These are phyloP conservation scores for Amphimallon solstitiale DNA, from an alignment of 2,888 invertebrate genomes.

Conservation along the genomic window DNA sequence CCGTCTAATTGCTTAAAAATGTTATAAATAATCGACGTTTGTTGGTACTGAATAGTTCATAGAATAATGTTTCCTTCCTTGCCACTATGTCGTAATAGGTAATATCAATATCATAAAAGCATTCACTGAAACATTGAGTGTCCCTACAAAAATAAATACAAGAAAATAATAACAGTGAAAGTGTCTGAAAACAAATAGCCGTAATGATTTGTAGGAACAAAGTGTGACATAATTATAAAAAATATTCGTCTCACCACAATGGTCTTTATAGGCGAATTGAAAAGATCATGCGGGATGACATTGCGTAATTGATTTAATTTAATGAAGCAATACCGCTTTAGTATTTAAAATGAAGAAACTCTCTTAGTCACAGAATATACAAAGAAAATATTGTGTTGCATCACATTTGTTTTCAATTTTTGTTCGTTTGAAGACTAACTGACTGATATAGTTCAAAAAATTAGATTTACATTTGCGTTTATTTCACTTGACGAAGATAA, in stretches of 20 bases:
- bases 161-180: slow-evolving; percentile 9
- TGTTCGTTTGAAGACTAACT: too few species aligned
- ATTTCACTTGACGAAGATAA: too few species aligned
- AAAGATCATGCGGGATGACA: not conserved
- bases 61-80: too few species aligned
- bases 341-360: not conserved
- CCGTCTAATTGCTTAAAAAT: too few species aligned
- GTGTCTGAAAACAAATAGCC: slow-evolving; percentile 10
- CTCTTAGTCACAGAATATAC: not conserved
- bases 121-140: not conserved
- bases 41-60: too few species aligned
- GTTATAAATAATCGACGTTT: too few species aligned
- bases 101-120: slow-evolving; percentile 7
- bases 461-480: too few species aligned
- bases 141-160: slow-evolving; percentile 11
- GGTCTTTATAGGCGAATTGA: not conserved
- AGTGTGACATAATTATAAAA: slow-evolving; percentile 11
- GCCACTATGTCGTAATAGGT: slow-evolving; percentile 2
- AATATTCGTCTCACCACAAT: slow-evolving; percentile 11
- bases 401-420: too few species aligned
- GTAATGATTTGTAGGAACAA: slow-evolving; percentile 9
- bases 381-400: too few species aligned
- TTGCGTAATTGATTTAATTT: slow-evolving; percentile 20
- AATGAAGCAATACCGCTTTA: not conserved
- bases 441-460: too few species aligned